Evolutionary conservation across 2,888 invertebrate genomes (phyloP).

Genomic region (Drosophila buzzatii): DNA sequence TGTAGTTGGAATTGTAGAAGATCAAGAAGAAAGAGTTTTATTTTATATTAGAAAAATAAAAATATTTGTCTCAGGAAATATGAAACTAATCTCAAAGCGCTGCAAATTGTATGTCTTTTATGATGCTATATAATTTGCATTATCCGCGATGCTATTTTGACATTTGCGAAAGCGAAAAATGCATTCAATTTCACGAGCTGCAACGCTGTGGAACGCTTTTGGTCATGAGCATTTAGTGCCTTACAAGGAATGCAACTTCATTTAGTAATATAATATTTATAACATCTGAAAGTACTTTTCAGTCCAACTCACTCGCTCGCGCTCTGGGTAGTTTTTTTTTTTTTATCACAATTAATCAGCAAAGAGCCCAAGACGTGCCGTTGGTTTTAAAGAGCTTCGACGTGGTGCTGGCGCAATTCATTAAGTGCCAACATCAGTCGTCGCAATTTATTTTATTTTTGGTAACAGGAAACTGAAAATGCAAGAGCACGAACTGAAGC

Average conservation of each 20-base stretch:
- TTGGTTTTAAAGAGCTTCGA: slow-evolving; percentile 50
- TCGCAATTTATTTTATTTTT: slow-evolving; percentile 67
- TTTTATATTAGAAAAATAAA: neutral
- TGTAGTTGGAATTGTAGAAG: neutral
- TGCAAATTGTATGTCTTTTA: neutral
- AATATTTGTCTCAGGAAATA: no score
- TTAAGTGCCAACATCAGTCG: slow-evolving; percentile 59
- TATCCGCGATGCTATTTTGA: slow-evolving; percentile 7
- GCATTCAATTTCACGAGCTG: slow-evolving; percentile 20
- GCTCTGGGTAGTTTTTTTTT: neutral
- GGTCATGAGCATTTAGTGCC: slow-evolving; percentile 53
- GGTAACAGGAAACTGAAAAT: slow-evolving; percentile 68
- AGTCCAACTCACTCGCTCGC: neutral
- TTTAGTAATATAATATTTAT: slow-evolving; percentile 55
- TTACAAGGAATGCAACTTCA: slow-evolving; percentile 58
- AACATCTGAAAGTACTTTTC: slow-evolving; percentile 29
- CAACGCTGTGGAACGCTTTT: slow-evolving; percentile 23
- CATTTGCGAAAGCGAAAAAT: slow-evolving; percentile 40
- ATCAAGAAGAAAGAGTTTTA: neutral
- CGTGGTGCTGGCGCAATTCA: slow-evolving; percentile 59
- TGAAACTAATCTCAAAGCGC: no score
- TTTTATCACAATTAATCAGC: slow-evolving; percentile 63
- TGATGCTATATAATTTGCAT: slow-evolving; percentile 20
- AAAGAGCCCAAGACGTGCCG: slow-evolving; percentile 59
- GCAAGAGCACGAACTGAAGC: slow-evolving; percentile 59